Evolutionary conservation across 2,113 vertebrate species (phyloP).

Genomic region (Grammomys dolichurus): DNA sequence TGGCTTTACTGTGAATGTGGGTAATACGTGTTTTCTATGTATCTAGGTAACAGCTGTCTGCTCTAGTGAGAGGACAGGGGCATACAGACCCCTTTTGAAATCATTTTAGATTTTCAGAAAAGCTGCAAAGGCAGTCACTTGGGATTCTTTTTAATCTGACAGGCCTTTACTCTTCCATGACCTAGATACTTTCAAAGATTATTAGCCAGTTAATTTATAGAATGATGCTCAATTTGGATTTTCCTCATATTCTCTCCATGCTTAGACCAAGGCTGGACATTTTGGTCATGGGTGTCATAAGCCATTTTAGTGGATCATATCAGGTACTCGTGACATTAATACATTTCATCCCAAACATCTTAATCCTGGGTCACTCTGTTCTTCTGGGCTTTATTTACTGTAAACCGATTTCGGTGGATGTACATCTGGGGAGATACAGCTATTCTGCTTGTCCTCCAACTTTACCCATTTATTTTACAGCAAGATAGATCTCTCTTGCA

Average conservation of each 20-base stretch:
- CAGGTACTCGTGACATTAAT: neutral
- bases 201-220: neutral
- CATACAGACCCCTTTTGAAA: neutral
- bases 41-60: neutral
- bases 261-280: neutral
- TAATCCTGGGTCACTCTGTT: neutral
- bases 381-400: neutral
- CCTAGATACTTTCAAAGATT: neutral
- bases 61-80: neutral
- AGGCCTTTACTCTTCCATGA: neutral
- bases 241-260: neutral
- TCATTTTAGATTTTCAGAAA: slow-evolving; percentile 37
- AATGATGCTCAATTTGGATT: neutral
- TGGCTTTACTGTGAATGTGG: slow-evolving; percentile 13
- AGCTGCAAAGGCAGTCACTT: slow-evolving; percentile 35
- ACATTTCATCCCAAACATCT: neutral
- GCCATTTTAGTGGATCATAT: neutral
- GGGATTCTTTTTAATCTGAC: neutral
- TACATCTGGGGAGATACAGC: neutral
- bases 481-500: neutral
- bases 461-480: neutral
- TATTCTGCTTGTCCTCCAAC: neutral
- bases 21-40: neutral
- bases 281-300: neutral
- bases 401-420: neutral